Evolutionary conservation across 2,888 invertebrate species (phyloP).

Genomic region (Mythimna impura): DNA sequence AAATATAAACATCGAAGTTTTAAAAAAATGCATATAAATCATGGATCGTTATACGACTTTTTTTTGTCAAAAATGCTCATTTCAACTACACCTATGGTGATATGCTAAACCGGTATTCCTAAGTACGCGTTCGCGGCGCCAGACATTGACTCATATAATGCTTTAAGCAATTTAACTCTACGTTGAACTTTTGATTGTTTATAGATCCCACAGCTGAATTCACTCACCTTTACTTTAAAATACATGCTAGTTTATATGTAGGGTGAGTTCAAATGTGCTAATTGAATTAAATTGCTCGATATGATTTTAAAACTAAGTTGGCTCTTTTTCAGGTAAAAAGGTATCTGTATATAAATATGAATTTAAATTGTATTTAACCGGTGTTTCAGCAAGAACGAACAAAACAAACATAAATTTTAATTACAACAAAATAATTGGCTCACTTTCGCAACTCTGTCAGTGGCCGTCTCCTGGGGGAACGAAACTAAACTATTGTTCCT

Average conservation of each 20-base stretch:
- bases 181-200: conserved; percentile 62
- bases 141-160: conserved; percentile 79
- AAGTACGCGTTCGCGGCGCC: conserved; percentile 72
- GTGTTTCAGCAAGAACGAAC: not conserved
- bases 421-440: conserved; percentile 48
- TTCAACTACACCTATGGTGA: not conserved
- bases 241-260: conserved; percentile 8
- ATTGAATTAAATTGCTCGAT: conserved; percentile 19
- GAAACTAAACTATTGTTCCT: conserved; percentile 47
- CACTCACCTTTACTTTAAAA: conserved; percentile 49
- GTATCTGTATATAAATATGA: not conserved
- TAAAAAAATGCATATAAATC: too few relatives aligned
- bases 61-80: not conserved
- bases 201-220: conserved; percentile 56
- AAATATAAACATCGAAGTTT: too few relatives aligned
- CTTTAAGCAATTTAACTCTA: conserved; percentile 72
- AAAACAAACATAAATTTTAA: conserved; percentile 42
- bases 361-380: conserved; percentile 1
- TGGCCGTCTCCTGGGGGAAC: conserved; percentile 26
- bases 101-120: not conserved
- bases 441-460: conserved; percentile 37
- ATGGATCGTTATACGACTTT: too few relatives aligned
- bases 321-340: not conserved
- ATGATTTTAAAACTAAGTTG: not conserved
- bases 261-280: conserved; percentile 23